phyloP scores from a whole-genome alignment of 1,140 invertebrate genomes.

The Solen grandis region DNA sequence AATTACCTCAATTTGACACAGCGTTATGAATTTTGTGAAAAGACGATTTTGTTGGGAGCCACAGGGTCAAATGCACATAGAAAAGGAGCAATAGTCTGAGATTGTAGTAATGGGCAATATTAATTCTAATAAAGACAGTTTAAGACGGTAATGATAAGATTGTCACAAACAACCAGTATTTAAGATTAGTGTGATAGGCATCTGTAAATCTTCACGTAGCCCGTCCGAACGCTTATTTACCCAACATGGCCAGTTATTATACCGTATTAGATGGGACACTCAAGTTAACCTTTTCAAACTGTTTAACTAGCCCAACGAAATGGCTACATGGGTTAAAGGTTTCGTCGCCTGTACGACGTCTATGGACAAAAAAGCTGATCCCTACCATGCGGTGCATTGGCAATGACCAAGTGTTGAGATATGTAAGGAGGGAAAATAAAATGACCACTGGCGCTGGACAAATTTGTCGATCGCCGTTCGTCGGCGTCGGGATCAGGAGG shows the following conservation, averaged over 20 bases:
- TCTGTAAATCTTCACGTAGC: not conserved
- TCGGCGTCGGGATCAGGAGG: not conserved
- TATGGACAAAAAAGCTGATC: not conserved
- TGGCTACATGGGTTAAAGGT: not conserved
- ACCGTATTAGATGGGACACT: constrained; percentile 5
- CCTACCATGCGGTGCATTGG: not conserved
- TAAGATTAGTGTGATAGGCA: constrained; percentile 46
- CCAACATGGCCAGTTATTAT: constrained; percentile 33
- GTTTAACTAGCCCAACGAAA: constrained; percentile 28
- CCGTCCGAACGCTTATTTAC: constrained; percentile 7
- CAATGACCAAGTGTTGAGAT: not conserved
- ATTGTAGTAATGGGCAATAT: constrained; percentile 13
- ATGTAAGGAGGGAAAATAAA: not conserved
- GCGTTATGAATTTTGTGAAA: constrained; percentile 44
- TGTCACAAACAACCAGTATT: constrained; percentile 3
- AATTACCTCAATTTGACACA: constrained; percentile 44
- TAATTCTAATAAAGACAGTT: constrained; percentile 48
- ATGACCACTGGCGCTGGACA: not conserved
- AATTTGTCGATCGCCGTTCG: not conserved
- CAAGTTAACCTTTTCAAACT: constrained; percentile 33
- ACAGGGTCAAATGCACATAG: constrained; percentile 18
- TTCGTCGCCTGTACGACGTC: constrained; percentile 1
- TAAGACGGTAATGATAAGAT: constrained; percentile 48
- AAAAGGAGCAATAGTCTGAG: constrained; percentile 12
- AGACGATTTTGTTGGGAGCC: constrained; percentile 24